Evolutionary conservation across 2,888 invertebrate species (phyloP).

Genomic region (Hecatera dysodea): DNA sequence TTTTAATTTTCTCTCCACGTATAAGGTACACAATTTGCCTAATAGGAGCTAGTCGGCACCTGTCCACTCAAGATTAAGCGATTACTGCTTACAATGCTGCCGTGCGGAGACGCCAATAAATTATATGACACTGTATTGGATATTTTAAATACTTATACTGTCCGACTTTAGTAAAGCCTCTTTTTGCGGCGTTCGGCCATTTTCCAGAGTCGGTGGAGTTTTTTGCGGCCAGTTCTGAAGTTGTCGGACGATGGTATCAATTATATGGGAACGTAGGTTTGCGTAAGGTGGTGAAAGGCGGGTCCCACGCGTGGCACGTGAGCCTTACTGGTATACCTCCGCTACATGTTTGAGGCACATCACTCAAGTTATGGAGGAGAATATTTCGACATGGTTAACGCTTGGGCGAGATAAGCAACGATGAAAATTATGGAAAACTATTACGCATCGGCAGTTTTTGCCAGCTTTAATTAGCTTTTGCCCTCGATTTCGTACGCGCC

Average conservation of each 20-base stretch:
- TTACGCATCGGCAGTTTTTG: too few species aligned
- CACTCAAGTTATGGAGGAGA: slow-evolving; percentile 63
- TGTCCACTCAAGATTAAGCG: slow-evolving; percentile 78
- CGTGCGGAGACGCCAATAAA: slow-evolving; percentile 71
- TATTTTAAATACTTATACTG: slow-evolving; percentile 68
- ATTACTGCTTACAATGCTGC: slow-evolving; percentile 70
- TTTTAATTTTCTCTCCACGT: slow-evolving; percentile 63
- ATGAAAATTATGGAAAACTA: background rate
- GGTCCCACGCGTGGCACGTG: slow-evolving; percentile 67
- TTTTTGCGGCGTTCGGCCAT: slow-evolving; percentile 70
- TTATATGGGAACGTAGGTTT: slow-evolving; percentile 80
- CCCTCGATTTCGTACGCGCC: too few species aligned
- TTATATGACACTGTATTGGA: slow-evolving; percentile 75
- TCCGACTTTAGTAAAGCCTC: slow-evolving; percentile 76
- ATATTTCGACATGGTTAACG: slow-evolving; percentile 39
- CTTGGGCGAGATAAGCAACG: background rate
- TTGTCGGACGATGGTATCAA: slow-evolving; percentile 76
- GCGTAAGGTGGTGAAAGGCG: slow-evolving; percentile 79
- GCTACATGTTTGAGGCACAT: slow-evolving; percentile 54
- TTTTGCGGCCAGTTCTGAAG: slow-evolving; percentile 73
- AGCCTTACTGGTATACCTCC: slow-evolving; percentile 46
- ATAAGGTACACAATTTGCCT: slow-evolving; percentile 72
- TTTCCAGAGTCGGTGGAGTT: slow-evolving; percentile 66
- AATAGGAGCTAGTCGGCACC: slow-evolving; percentile 73
- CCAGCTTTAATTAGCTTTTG: too few species aligned